These are phyloP conservation scores for Megaustenia siamemsis DNA, from an alignment of 2,888 invertebrate genomes.

Conservation along the genomic window DNA sequence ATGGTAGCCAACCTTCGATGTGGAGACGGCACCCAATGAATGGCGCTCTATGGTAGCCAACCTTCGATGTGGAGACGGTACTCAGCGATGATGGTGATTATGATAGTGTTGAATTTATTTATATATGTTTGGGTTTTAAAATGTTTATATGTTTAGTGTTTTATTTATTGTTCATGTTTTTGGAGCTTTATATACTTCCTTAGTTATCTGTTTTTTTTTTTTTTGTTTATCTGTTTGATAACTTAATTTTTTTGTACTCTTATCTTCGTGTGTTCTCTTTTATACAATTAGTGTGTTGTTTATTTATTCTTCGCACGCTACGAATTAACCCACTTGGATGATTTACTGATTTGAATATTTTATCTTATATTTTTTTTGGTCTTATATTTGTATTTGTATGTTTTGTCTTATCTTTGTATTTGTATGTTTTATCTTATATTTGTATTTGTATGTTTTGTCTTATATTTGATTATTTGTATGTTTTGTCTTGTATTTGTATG, in stretches of 20 bases:
- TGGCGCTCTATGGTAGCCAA: no score
- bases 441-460: not conserved
- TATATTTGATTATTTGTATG: not conserved
- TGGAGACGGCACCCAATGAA: no score
- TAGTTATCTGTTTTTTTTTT: not conserved
- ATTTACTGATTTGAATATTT: no score
- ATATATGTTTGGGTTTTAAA: no score
- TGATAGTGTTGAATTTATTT: no score
- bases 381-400: not conserved
- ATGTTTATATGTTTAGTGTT: not conserved
- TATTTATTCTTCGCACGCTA: not conserved
- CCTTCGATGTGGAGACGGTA: no score
- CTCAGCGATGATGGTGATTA: no score
- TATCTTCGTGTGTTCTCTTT: not conserved
- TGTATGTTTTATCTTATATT: no score
- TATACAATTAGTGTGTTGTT: not conserved
- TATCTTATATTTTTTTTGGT: no score
- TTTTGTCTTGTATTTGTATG: constrained; percentile 11
- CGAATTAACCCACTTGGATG: not conserved
- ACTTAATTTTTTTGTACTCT: not conserved
- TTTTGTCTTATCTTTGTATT: no score
- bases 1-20: no score
- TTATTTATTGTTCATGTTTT: not conserved
- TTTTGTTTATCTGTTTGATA: not conserved
- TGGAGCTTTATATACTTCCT: not conserved